These are phyloP conservation scores for Sebastes variabilis DNA, from an alignment of 2,797 vertebrate genomes.

Conservation along the genomic window DNA sequence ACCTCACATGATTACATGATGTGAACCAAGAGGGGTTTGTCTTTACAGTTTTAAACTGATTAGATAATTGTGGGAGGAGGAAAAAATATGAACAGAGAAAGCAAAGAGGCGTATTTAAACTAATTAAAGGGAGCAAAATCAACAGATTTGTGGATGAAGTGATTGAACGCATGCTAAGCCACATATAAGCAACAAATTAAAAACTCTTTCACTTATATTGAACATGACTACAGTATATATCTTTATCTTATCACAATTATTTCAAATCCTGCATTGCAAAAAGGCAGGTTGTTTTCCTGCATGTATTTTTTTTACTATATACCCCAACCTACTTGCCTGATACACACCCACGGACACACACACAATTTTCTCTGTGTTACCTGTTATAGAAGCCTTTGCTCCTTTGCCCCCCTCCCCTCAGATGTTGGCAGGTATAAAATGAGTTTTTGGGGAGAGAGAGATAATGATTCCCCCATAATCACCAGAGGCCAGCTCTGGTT, in stretches of 20 bases:
- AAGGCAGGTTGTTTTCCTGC: neutral
- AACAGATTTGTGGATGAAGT: neutral
- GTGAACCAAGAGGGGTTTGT: neutral
- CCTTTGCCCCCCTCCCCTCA: slow-evolving; percentile 58
- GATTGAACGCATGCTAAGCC: neutral
- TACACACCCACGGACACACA: slow-evolving; percentile 14
- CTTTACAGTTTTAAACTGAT: neutral
- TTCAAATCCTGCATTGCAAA: neutral
- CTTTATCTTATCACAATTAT: slow-evolving; percentile 2
- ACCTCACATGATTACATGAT: neutral
- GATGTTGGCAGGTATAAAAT: slow-evolving; percentile 82
- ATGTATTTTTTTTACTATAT: slow-evolving; percentile 10
- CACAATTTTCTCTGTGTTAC: slow-evolving; percentile 49
- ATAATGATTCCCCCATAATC: slow-evolving; percentile 85
- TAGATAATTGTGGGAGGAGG: neutral
- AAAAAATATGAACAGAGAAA: neutral
- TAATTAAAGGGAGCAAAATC: slow-evolving; percentile 3
- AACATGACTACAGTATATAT: neutral
- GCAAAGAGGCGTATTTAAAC: neutral
- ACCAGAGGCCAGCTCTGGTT: slow-evolving; percentile 79
- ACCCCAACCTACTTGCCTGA: neutral
- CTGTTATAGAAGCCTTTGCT: slow-evolving; percentile 66
- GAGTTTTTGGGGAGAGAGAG: slow-evolving; percentile 76
- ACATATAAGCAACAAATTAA: neutral
- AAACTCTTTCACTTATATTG: neutral